Evolutionary conservation across 1,140 invertebrate genomes (phyloP), one percentile per base, ranked within the genome.

Genomic region (Drosophila oshimai): DNA sequence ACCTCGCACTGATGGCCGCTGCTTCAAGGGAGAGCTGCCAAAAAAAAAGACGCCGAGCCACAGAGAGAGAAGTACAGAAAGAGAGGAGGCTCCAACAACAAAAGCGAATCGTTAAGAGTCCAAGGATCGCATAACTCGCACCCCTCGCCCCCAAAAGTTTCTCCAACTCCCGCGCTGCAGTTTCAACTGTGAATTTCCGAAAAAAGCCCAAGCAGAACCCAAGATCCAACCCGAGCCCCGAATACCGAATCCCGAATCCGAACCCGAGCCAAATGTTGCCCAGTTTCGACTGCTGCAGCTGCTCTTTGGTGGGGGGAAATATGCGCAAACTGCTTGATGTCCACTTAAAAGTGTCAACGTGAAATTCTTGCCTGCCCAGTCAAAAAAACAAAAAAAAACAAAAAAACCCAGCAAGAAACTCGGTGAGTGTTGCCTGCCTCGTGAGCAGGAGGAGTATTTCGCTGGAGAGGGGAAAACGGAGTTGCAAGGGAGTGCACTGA

Each of bases 271-370:
- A 41, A 54, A 46, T 36, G 62, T 47, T 64, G 55, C 26, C 41
- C 54, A 45, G 49, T 53, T 65, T 29, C 50, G 18, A 45, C 47
- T 41, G 53, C 39, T 51, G 64, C 54, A 51, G 61, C 75, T 79
- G 75, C 70, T 73, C 57, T 62, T 22, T 33, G 36, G 39, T n/a
- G 22, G 39, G 47, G 54, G 62, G 36, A 84, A 77, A 87, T 86
- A 86, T 86, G 76, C 81, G 81, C 81, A 87, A 86, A 86, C 81
- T 81, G 81, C 81, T 86, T 86, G 81, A 86, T 86, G 81, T 86
- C 81, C 81, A 86, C 81, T 87, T 87, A 87, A 87, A 87, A 87
- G 83, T 87, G 81, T 87, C 81, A 87, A 87, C 81, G 81, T 87
- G 42, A 87, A 87, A 87, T 87, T 87, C 81, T 81, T 87, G 77